Percentiles rank a stretch among this genome's conserved stretches.
Evolutionary conservation across 2,113 vertebrate species (phyloP).

Genomic region (Malurus cyaneus): DNA sequence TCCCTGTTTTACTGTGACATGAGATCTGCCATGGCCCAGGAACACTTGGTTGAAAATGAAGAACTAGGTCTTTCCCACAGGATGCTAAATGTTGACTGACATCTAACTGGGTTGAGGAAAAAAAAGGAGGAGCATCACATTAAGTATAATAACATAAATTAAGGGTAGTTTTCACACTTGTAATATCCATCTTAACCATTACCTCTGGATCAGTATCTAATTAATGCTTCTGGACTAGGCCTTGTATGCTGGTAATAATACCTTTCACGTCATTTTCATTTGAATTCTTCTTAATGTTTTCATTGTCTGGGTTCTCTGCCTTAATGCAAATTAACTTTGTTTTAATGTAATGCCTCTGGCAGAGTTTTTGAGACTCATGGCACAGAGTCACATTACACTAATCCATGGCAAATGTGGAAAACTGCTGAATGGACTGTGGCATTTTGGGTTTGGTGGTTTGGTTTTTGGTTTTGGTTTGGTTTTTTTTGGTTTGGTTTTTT

Average conservation of each 20-base stretch:
- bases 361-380: background rate
- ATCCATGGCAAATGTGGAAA: background rate
- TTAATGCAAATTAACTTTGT: constrained; percentile 28
- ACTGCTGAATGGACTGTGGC: background rate
- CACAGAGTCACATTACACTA: background rate
- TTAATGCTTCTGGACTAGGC: background rate
- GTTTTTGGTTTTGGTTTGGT: background rate
- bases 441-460: background rate
- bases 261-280: background rate
- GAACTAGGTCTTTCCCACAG: background rate
- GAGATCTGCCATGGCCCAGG: background rate
- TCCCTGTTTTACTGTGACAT: background rate
- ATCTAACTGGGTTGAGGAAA: background rate
- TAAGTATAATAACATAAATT: background rate
- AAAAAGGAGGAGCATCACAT: background rate
- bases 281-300: constrained; percentile 22
- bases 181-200: background rate
- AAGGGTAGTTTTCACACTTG: background rate
- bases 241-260: background rate
- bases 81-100: background rate
- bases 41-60: background rate
- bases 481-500: no score
- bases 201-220: background rate
- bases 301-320: constrained; percentile 8
- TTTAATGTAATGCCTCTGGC: constrained; percentile 27